Evolutionary conservation across 2,113 vertebrate genomes (phyloP), one percentile per base, ranked within the genome.

Genomic region (Microcebus ravelobensis): DNA sequence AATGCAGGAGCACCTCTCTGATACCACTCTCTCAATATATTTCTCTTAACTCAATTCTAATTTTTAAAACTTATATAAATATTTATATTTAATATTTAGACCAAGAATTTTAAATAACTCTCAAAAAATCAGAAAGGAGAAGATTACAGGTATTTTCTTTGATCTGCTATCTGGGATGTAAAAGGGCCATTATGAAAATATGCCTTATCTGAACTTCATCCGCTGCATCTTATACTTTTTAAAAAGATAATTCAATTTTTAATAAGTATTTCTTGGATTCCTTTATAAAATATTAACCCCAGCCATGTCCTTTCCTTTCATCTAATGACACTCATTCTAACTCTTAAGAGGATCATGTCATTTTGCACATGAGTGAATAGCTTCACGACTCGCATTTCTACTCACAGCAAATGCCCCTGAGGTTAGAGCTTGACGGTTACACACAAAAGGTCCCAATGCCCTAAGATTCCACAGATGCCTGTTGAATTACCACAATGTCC

Each of bases 391-490:
- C 96, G 94, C 3, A 20, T 91, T 96, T 84, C 94, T 91, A 71
- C 89, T 97, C 95, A 83, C 65, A 90, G 84, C 0, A 0, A 93
- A 91, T 68, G 68, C 96, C 97, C 86, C 70, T 15, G 87, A 98
- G 92, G 92, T 71, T 96, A 81, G 73, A 68, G 87, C 94, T 96
- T 90, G 79, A 87, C 91, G 96, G 89, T 67, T 95, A 93, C 97
- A 97, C 70, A 98, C 97, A 98, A 98, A 98, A 97, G 96, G 90
- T 92, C 96, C 79, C 67, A 77, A 74, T 98, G 98, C 91, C 93
- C 90, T 92, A 48, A 90, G 97, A 98, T 98, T 98, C 98, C 97
- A 94, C 70, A 96, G 95, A 98, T 98, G 96, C 98, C 97, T 98
- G 86, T 90, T 97, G 98, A 98, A 98, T 98, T 97, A 98, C 97